Evolutionary conservation across 2,113 vertebrate genomes (phyloP), one percentile per base, ranked within the genome.

Genomic region (Todiramphus saurophagus): DNA sequence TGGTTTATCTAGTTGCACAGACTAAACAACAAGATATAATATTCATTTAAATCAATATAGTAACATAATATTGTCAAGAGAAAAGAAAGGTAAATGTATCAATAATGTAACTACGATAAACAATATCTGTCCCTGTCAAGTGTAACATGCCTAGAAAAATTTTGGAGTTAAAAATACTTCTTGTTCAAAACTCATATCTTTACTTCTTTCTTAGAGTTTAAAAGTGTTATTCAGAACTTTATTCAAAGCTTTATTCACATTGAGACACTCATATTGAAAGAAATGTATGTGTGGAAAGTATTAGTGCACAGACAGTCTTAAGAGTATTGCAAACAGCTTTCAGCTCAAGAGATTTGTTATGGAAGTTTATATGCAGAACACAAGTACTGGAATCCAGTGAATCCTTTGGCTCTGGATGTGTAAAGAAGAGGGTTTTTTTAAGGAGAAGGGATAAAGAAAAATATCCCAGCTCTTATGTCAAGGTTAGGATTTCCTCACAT

Each of bases 1-100:
- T 91, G 96, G 96, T 96, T 96, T 90, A 69, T 67, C 80, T 84
- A 81, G 55, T 44, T 94, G 78, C 87, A 93, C 59, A 83, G 88
- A 93, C 81, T 96, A 96, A 97, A 89, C 80, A 93, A 76, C 1
- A 0, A 88, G 83, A 67, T 63, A 35, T 53, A 96, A 63, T 89
- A 94, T 82, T 94, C 55, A 83, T 93, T 87, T 97, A 84, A 96
- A 97, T 98, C 93, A 92, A 92, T 96, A 89, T 13, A 63, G 68
- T 81, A 89, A 35, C 48, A 56, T 90, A 92, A 82, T 75, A 72
- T 5, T 88, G 48, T 44, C 56, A 79, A 62, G 53, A 87, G 27
- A 69, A 86, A 92, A 93, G 31, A 59, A 91, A 89, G 68, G 81
- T 66, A 59, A 89, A 88, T 69, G 18, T 39, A 53, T 81, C 68